These are phyloP conservation scores for Euplagia quadripunctaria DNA, from an alignment of 2,888 invertebrate species.

Conservation along the genomic window DNA sequence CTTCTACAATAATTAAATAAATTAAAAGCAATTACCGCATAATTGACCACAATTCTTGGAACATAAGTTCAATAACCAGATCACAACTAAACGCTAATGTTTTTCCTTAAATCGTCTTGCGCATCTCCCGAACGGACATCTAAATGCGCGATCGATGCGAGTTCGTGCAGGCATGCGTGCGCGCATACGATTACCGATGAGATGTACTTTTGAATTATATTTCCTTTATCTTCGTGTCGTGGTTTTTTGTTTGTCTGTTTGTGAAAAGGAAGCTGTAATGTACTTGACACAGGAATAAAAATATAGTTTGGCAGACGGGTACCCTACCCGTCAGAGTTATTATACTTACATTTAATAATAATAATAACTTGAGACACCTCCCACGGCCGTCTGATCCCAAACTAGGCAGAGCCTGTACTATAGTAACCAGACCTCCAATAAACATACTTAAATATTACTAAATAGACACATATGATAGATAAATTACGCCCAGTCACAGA, in stretches of 20 bases:
- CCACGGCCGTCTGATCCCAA: too few species aligned
- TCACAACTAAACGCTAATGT: conserved; percentile 40
- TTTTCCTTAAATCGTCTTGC: conserved; percentile 54
- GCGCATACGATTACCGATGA: conserved; percentile 45
- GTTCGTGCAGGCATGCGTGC: conserved; percentile 45
- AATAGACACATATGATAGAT: too few species aligned
- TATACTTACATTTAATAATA: not conserved
- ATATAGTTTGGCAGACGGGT: not conserved
- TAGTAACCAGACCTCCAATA: too few species aligned
- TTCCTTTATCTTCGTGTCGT: conserved; percentile 31
- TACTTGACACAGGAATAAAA: not conserved
- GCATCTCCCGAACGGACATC: conserved; percentile 42
- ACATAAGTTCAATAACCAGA: conserved; percentile 57
- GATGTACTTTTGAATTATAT: conserved; percentile 49
- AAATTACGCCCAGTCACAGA: too few species aligned
- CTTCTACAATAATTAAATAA: conserved; percentile 9
- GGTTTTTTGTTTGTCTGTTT: conserved; percentile 7
- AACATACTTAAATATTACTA: too few species aligned
- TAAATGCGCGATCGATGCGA: conserved; percentile 43
- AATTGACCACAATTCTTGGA: conserved; percentile 27
- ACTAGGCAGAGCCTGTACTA: too few species aligned
- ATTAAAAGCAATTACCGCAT: conserved; percentile 13
- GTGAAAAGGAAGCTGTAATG: not conserved
- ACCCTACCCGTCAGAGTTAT: not conserved
- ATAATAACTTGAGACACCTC: too few species aligned